Evolutionary conservation across 2,888 invertebrate genomes (phyloP).

Genomic region (Lithophane ornitopus): DNA sequence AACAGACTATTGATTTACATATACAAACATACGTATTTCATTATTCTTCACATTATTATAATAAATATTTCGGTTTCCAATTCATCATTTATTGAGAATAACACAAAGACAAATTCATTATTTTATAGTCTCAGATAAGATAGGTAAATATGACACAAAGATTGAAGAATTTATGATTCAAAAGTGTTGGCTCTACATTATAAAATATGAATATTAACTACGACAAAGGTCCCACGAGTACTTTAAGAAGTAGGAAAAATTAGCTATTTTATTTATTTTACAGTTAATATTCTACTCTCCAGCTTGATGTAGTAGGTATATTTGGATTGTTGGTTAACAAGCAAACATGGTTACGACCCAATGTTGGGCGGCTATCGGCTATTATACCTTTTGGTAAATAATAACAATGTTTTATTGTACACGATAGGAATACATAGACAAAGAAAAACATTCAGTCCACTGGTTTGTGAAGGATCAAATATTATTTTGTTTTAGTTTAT

Average conservation of each 20-base stretch:
- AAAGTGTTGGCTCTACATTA: conserved; percentile 71
- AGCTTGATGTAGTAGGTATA: conserved; percentile 36
- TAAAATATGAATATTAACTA: conserved; percentile 77
- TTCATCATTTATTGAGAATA: conserved; percentile 43
- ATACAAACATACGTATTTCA: conserved; percentile 39
- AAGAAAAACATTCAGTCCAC: conserved; percentile 39
- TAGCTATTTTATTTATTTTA: conserved; percentile 72
- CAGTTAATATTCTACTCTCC: conserved; percentile 66
- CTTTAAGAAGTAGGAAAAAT: conserved; percentile 79
- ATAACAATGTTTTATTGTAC: conserved; percentile 41
- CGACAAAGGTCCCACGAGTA: conserved; percentile 87
- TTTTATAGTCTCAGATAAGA: conserved; percentile 58
- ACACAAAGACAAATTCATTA: conserved; percentile 54
- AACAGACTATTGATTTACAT: conserved; percentile 65
- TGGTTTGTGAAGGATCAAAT: conserved; percentile 37
- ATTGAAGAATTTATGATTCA: conserved; percentile 66
- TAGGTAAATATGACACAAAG: conserved; percentile 66
- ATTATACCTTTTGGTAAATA: conserved; percentile 43
- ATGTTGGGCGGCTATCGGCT: conserved; percentile 23
- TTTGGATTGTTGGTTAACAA: conserved; percentile 47
- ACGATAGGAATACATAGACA: conserved; percentile 32
- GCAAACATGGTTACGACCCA: conserved; percentile 31
- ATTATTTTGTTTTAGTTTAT: conserved; percentile 72
- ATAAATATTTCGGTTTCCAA: conserved; percentile 22
- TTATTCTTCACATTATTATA: conserved; percentile 35